Evolutionary conservation across 2,113 vertebrate species (phyloP).

Genomic region (Nansenia antarctica): DNA sequence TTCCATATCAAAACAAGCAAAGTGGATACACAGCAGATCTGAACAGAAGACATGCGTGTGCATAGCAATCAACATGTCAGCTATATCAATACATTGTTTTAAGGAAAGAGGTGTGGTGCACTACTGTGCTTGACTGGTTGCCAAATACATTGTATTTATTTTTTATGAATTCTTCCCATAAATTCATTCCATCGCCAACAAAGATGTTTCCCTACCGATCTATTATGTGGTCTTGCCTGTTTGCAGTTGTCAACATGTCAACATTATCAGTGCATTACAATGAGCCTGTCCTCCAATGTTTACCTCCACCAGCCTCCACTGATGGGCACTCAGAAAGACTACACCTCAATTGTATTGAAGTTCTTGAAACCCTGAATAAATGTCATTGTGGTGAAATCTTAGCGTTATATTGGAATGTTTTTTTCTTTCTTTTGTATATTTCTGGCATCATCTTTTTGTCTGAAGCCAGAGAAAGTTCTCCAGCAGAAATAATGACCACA

Average conservation of each 20-base stretch:
- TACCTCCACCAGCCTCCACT: too few relatives aligned
- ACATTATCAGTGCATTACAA: slow-evolving; percentile 21
- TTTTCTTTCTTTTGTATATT: slow-evolving; percentile 13
- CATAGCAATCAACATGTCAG: not conserved
- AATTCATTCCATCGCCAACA: not conserved
- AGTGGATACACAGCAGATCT: slow-evolving; percentile 13
- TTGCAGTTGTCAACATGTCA: not conserved
- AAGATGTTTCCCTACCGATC: not conserved
- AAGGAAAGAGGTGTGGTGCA: not conserved
- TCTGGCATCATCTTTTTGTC: slow-evolving; percentile 37
- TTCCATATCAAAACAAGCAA: slow-evolving; percentile 29
- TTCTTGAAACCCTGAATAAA: slow-evolving; percentile 44
- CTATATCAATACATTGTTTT: not conserved
- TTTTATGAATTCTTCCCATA: too few relatives aligned
- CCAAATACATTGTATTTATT: too few relatives aligned
- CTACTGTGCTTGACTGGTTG: too few relatives aligned
- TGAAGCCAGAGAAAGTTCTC: slow-evolving; percentile 45
- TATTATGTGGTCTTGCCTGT: not conserved
- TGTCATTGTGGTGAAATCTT: slow-evolving; percentile 2
- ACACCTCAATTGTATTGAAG: slow-evolving; percentile 21
- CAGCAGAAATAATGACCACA: slow-evolving; percentile 65
- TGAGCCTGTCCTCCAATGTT: too few relatives aligned
- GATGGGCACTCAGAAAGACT: slow-evolving; percentile 32
- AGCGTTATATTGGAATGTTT: slow-evolving; percentile 11
- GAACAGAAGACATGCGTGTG: too few relatives aligned